These are phyloP conservation scores for Peucedramus taeniatus DNA, from an alignment of 2,113 vertebrate genomes.

Conservation along the genomic window DNA sequence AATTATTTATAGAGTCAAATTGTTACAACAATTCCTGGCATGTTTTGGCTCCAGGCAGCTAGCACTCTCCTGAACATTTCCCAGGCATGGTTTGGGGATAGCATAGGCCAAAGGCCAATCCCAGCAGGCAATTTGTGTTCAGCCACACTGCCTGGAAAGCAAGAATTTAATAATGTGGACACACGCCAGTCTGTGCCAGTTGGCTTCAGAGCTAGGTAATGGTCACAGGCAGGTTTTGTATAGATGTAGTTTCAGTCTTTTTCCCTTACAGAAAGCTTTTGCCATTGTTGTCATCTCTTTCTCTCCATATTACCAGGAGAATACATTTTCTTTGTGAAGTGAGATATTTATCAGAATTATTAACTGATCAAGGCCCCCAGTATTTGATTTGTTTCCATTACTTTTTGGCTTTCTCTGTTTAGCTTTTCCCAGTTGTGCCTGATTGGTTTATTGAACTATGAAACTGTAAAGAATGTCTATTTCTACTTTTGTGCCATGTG, in stretches of 20 bases:
- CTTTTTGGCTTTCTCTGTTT: not conserved
- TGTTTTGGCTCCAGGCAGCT: not conserved
- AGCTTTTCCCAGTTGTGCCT: not conserved
- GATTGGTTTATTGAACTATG: not conserved
- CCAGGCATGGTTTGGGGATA: constrained; percentile 1
- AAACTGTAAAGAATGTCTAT: not conserved
- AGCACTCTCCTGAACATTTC: not conserved
- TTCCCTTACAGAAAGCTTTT: not conserved
- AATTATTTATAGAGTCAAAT: constrained; percentile 27
- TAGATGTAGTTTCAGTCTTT: not conserved
- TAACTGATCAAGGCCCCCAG: not conserved
- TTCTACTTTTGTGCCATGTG: not conserved
- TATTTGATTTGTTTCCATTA: not conserved
- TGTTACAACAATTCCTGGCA: not conserved
- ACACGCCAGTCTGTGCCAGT: not conserved
- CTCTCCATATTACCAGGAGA: not conserved
- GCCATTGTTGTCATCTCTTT: not conserved
- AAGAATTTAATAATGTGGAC: constrained; percentile 40
- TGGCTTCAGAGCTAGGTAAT: not conserved
- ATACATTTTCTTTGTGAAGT: not conserved
- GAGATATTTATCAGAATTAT: not conserved
- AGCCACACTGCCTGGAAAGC: constrained; percentile 9
- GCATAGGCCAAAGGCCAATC: constrained; percentile 41
- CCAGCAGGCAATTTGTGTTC: constrained; percentile 19
- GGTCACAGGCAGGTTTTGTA: not conserved